Base-by-base conservation (phyloP, 2,797 vertebrate species). In the Falco rusticolus region DNA sequence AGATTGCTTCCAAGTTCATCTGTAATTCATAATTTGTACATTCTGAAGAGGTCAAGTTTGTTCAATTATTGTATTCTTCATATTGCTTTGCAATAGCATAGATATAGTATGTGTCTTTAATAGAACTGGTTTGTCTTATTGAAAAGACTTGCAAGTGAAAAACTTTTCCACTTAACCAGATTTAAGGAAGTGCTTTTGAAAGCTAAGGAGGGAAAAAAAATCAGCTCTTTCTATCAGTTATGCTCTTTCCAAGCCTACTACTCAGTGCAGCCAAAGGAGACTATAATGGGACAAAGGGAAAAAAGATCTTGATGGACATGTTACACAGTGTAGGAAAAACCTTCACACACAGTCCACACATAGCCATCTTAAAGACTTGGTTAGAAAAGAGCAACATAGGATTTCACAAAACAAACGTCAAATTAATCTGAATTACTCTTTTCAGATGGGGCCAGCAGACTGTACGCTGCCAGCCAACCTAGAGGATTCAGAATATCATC, bases 321-420 rank as follows among this genome's bases (percentile, higher is more conserved):
- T 64, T 64, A 22, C 4, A 17, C 3, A 33, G 41, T 9, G 10
- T 16, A 34, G 37, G 45, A 64, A 50, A 87, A 83, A 33, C 22
- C 22, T 74, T 69, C 54, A 28, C 16, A 29, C 2, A 3, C 5
- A 26, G 25, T 17, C 43, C 33, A 26, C 37, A 72, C 17, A 9
- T 0, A 2, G 43, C 26, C 0, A 0, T 78, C 69, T 59, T 28
- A 43, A 70, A 60, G 51, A 50, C 18, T 11, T 34, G 25, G 11
- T n/a, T 66, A 56, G 51, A 43, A 43, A 65, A 83, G 24, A 50
- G 26, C 60, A 86, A 18, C 7, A 16, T 1, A 39, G 28, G 13
- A 66, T 81, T 86, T 71, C 56, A 41, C 18, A 17, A 25, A 85
- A 37, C 15, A 50, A 84, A 75, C 8, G 34, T 66, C 13, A n/a